Percentiles rank a stretch among this genome's conserved stretches.
phyloP scores from a whole-genome alignment of 2,797 vertebrate species.

The Channa striata region DNA sequence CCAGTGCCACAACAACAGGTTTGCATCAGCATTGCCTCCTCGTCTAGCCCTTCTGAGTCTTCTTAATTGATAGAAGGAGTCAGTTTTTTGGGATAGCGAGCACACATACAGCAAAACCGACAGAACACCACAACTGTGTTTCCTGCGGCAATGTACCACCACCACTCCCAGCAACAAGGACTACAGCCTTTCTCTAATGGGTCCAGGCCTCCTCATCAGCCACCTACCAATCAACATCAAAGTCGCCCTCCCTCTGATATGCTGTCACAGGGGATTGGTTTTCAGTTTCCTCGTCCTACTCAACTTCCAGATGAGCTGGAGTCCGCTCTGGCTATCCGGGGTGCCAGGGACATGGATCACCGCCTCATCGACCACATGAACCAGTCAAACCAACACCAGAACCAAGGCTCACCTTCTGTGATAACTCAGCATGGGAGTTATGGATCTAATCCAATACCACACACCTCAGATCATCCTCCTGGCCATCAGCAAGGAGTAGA shows the following conservation, averaged over 20 bases:
- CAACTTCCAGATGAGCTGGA: constrained; percentile 79
- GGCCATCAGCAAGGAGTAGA: constrained; percentile 67
- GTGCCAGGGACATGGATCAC: constrained; percentile 74
- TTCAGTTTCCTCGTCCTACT: constrained; percentile 77
- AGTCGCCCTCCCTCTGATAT: constrained; percentile 54
- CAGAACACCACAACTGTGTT: constrained; percentile 63
- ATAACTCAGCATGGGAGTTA: constrained; percentile 79
- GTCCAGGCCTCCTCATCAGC: constrained; percentile 58
- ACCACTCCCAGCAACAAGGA: constrained; percentile 81
- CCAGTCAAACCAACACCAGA: constrained; percentile 60
- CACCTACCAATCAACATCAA: constrained; percentile 63
- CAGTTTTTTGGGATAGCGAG: constrained; percentile 80
- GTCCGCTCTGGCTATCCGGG: constrained; percentile 75
- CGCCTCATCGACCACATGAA: constrained; percentile 72
- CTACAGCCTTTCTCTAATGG: constrained; percentile 63
- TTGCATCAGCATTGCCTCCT: constrained; percentile 60
- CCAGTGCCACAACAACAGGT: constrained; percentile 58
- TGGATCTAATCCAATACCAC: constrained; percentile 64
- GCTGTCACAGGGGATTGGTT: constrained; percentile 69
- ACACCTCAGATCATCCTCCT: constrained; percentile 60
- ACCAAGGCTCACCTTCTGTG: constrained; percentile 77
- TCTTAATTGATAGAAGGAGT: constrained; percentile 73
- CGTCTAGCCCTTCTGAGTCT: constrained; percentile 81
- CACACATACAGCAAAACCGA: constrained; percentile 73
- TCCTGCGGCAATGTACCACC: constrained; percentile 79